phyloP scores from a whole-genome alignment of 2,888 invertebrate species.

The Lithophane leautieri region DNA sequence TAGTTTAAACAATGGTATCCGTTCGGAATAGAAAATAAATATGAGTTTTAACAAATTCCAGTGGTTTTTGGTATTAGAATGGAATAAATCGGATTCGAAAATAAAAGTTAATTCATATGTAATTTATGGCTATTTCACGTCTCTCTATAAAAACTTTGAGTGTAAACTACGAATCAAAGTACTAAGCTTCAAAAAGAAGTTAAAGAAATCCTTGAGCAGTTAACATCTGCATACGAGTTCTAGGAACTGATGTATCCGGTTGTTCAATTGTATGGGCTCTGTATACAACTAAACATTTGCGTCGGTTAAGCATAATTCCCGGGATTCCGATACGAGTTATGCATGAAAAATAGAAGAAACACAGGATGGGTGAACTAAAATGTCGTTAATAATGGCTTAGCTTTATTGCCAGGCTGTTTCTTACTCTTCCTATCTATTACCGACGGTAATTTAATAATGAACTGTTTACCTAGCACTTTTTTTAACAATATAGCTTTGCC shows the following conservation, averaged over 20 bases:
- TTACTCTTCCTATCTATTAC: neutral
- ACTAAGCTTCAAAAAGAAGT: constrained; percentile 20
- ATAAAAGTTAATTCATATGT: constrained; percentile 6
- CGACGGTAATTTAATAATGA: constrained; percentile 14
- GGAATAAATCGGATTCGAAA: constrained; percentile 9
- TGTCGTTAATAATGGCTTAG: constrained; percentile 7
- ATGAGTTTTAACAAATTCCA: too few relatives aligned
- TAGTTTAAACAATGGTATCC: too few relatives aligned
- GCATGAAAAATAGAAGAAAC: constrained; percentile 35
- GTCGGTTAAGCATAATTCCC: constrained; percentile 45
- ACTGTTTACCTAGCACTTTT: constrained; percentile 34
- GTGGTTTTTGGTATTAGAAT: too few relatives aligned
- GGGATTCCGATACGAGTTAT: constrained; percentile 53
- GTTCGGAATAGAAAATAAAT: too few relatives aligned
- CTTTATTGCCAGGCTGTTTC: neutral
- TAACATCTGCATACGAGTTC: constrained; percentile 47
- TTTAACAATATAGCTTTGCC: constrained; percentile 23
- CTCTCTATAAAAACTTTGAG: constrained; percentile 13
- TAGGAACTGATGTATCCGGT: constrained; percentile 52
- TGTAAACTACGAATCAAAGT: constrained; percentile 19
- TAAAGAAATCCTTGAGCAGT: constrained; percentile 38
- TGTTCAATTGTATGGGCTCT: constrained; percentile 44
- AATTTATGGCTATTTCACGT: constrained; percentile 19
- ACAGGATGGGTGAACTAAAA: constrained; percentile 18
- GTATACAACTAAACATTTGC: constrained; percentile 39